A percentile compares a stretch with the other conserved stretches of the same genome.
phyloP scores from a whole-genome alignment of 2,113 vertebrate species.

The Crotalus tigris region DNA sequence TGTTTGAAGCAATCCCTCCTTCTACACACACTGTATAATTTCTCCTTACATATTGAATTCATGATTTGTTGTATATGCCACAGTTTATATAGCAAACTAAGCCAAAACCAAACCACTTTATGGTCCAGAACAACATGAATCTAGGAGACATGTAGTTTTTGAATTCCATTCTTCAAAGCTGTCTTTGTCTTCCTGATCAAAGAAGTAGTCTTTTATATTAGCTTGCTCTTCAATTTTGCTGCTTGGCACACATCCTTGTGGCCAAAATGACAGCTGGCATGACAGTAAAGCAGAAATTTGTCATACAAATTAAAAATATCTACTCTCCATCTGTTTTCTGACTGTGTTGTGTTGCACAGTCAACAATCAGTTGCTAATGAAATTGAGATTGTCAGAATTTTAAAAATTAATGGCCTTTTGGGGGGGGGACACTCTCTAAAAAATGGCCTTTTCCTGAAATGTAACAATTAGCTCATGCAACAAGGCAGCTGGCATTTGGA shows the following conservation, averaged over 20 bases:
- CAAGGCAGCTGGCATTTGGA: conserved; percentile 41
- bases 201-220: not conserved
- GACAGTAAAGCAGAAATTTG: not conserved
- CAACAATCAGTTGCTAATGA: not conserved
- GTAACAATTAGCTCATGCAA: conserved; percentile 26
- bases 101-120: not conserved
- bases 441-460: conserved; percentile 4
- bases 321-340: not conserved
- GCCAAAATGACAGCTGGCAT: not conserved
- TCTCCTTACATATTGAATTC: not conserved
- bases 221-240: not conserved
- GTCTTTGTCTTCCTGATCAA: not conserved
- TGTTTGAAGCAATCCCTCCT: not conserved
- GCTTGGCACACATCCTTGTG: not conserved
- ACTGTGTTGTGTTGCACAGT: not conserved
- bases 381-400: not conserved
- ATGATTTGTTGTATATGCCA: not conserved
- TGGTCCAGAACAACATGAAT: not conserved
- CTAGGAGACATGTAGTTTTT: not conserved
- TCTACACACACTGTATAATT: not conserved
- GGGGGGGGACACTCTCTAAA: not conserved
- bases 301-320: not conserved
- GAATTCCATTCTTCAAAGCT: not conserved
- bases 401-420: rapidly evolving
- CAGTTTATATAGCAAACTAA: not conserved